These are phyloP conservation scores for Diplogasteroides magnus DNA, from an alignment of 1,140 invertebrate genomes.

Conservation along the genomic window DNA sequence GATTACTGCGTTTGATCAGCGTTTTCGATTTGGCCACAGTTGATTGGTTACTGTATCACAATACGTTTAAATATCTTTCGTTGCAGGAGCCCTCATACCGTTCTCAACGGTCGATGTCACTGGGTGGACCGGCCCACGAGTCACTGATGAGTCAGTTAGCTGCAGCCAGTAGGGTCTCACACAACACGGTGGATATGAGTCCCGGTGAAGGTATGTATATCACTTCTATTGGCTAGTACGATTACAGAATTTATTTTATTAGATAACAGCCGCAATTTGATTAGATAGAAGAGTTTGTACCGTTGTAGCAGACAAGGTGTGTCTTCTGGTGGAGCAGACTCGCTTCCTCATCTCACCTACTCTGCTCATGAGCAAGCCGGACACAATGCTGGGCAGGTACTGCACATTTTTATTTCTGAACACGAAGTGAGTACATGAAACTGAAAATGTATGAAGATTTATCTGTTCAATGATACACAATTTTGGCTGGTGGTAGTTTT, in stretches of 20 bases:
- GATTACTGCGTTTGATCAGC: too few species aligned
- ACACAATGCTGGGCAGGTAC: conserved; percentile 49
- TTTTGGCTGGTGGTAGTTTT: too few species aligned
- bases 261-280: too few species aligned
- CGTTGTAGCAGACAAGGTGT: conserved; percentile 43
- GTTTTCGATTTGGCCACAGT: too few species aligned
- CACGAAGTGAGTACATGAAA: too few species aligned
- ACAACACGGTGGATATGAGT: conserved; percentile 44
- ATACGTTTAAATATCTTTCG: background rate
- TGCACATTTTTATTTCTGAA: background rate
- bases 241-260: conserved; percentile 14
- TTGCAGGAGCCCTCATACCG: conserved; percentile 38
- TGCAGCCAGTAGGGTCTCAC: conserved; percentile 31
- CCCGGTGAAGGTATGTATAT: conserved; percentile 15
- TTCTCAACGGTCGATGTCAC: conserved; percentile 50
- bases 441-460: too few species aligned
- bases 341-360: conserved; percentile 51
- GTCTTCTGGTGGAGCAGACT: conserved; percentile 50
- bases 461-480: too few species aligned
- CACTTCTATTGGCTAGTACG: too few species aligned
- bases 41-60: too few species aligned
- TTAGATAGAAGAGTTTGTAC: too few species aligned
- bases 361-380: conserved; percentile 47
- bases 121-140: conserved; percentile 53
- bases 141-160: conserved; percentile 40